These are phyloP conservation scores for Slavum lentiscoides DNA, from an alignment of 2,888 invertebrate genomes.

Conservation along the genomic window DNA sequence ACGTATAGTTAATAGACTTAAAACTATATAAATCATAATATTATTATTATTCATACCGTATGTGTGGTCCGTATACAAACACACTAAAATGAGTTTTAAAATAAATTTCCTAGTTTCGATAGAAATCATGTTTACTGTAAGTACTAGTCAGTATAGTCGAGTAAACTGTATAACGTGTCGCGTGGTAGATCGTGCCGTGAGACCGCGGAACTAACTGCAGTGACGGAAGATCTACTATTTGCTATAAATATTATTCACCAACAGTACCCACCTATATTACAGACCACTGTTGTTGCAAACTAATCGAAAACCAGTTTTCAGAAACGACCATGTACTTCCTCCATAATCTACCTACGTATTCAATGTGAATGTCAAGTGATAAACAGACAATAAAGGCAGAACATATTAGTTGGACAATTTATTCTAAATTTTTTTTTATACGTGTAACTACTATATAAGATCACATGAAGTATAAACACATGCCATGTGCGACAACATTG, in stretches of 20 bases:
- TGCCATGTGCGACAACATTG: too few relatives aligned
- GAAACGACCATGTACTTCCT: conserved; percentile 14
- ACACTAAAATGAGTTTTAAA: conserved; percentile 7
- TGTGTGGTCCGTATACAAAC: not conserved
- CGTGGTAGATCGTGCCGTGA: not conserved
- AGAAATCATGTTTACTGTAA: conserved; percentile 25
- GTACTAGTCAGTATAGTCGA: not conserved
- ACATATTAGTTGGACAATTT: too few relatives aligned
- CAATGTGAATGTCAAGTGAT: conserved; percentile 16
- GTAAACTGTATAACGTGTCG: too few relatives aligned
- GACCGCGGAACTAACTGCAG: not conserved
- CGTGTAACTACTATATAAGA: too few relatives aligned
- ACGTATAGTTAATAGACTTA: too few relatives aligned
- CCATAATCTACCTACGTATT: not conserved
- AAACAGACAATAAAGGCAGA: too few relatives aligned
- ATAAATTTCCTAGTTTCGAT: conserved; percentile 9
- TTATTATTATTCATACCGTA: not conserved
- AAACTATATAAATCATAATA: too few relatives aligned
- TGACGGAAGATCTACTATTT: conserved; percentile 10
- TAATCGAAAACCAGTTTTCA: conserved; percentile 20
- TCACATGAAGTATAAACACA: too few relatives aligned
- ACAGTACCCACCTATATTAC: too few relatives aligned
- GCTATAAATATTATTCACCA: too few relatives aligned
- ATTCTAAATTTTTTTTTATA: too few relatives aligned
- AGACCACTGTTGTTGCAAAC: conserved; percentile 2